Percentiles rank a stretch among this genome's conserved stretches.
phyloP scores from a whole-genome alignment of 2,797 vertebrate genomes.

The Balearica regulorum region DNA sequence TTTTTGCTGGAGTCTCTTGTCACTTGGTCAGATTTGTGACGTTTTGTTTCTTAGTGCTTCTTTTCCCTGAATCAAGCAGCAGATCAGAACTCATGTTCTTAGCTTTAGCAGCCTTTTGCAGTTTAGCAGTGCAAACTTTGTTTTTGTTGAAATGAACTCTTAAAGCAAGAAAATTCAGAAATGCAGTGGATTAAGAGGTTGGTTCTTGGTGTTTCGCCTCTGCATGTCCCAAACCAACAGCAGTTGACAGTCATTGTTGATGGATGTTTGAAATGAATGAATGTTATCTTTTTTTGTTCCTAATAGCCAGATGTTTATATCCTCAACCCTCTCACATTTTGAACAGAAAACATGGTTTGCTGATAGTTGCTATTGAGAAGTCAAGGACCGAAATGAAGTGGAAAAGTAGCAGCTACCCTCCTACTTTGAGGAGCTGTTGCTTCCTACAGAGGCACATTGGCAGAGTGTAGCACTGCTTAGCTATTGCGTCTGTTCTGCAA shows the following conservation, averaged over 20 bases:
- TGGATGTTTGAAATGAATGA: slow-evolving; percentile 27
- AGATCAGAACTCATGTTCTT: not conserved
- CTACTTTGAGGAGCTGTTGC: not conserved
- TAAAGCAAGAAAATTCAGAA: not conserved
- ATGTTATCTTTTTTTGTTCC: not conserved
- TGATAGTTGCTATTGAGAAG: slow-evolving; percentile 1
- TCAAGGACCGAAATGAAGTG: not conserved
- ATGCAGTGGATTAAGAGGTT: not conserved
- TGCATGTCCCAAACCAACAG: not conserved
- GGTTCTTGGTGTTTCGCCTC: not conserved
- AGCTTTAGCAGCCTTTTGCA: not conserved
- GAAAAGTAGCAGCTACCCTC: not conserved
- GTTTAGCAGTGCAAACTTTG: not conserved
- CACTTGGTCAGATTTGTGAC: not conserved
- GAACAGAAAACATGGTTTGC: not conserved
- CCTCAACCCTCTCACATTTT: not conserved
- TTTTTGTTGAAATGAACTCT: not conserved
- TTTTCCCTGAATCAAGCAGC: not conserved
- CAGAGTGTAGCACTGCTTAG: not conserved
- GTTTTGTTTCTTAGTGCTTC: not conserved
- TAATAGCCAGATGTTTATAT: slow-evolving; percentile 3
- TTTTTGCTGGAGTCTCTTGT: not conserved
- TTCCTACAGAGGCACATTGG: not conserved
- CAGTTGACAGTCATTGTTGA: slow-evolving; percentile 30
- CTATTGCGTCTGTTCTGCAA: not conserved